Conservation (phyloP, 2,888 invertebrate species). For the Platypus cylindrus region DNA sequence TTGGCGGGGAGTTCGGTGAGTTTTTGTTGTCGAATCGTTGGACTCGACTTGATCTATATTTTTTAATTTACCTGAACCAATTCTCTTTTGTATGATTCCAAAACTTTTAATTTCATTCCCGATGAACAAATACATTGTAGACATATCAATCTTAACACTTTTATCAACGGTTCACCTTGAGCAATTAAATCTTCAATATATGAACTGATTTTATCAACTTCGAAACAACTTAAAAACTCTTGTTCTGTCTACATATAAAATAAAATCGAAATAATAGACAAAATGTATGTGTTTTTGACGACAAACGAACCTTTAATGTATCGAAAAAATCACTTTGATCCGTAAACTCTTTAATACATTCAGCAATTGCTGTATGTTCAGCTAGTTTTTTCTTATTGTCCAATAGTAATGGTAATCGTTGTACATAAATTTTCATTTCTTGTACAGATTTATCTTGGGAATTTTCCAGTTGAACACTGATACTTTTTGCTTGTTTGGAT, state of each 20-base stretch:
- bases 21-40: too few species aligned
- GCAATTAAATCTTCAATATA: slow-evolving; percentile 90
- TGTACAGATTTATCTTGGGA: slow-evolving; percentile 83
- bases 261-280: too few species aligned
- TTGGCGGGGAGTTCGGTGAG: too few species aligned
- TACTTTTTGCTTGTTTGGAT: slow-evolving; percentile 73
- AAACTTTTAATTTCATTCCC: slow-evolving; percentile 80
- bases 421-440: slow-evolving; percentile 88
- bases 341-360: slow-evolving; percentile 78
- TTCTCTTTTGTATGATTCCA: slow-evolving; percentile 52
- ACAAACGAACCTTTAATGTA: slow-evolving; percentile 26
- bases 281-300: not conserved
- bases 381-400: slow-evolving; percentile 78
- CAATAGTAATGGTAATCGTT: slow-evolving; percentile 75
- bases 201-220: slow-evolving; percentile 76
- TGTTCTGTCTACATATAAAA: slow-evolving; percentile 72
- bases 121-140: slow-evolving; percentile 87
- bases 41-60: too few species aligned
- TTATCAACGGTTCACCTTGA: slow-evolving; percentile 65
- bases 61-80: slow-evolving; percentile 40
- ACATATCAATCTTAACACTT: slow-evolving; percentile 80
- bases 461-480: slow-evolving; percentile 76
- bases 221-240: slow-evolving; percentile 82
- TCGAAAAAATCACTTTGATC: slow-evolving; percentile 33
- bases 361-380: slow-evolving; percentile 83